Base-by-base conservation (phyloP, 2,888 invertebrate genomes). In the Scelioninae gen. 1 region DNA sequence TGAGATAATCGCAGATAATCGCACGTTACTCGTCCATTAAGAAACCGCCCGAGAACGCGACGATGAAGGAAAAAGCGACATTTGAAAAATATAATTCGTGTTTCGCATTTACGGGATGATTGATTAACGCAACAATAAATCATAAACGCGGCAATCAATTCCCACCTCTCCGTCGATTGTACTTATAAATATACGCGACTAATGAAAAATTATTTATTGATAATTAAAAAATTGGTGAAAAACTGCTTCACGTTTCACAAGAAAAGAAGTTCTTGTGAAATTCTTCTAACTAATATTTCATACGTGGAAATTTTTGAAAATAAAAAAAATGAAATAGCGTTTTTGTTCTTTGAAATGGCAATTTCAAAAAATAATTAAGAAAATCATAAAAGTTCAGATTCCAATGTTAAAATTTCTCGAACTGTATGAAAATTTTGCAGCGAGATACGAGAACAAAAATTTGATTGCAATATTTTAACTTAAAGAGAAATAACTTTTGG, bases 111-210 rank as follows among this genome's bases (percentile, higher is more conserved):
- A 9, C 51, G 11, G 16, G 3, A 71, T 79, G 81, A 81, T 81
- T 81, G 69, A 81, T 81, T 69, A 69, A 63, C 58, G 69, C 49
- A 62, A 75, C 69, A 58, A 81, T 75, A 81, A 81, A 74, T 80
- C 80, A 80, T 79, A 79, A 79, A 60, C 13, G 32, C n/a, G n/a
- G 60, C 53, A 72, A 72, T 72, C 79, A 56, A 60, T 72, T 63
- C 34, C 72, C 63, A 63, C 69, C 69, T 56, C 53, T 29, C n/a
- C 51, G n/a, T 11, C n/a, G 11, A 3, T n/a, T n/a, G 5, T n/a
- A 3, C 10, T 43, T 7, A 13, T 11, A 10, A 9, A 8, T 13
- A 13, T 23, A 31, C n/a, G 8, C 13, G 9, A n/a, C 13, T 51
- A 56, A 68, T 76, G 69, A 63, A 63, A 71, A 65, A 65, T 71